phyloP scores from a whole-genome alignment of 2,888 invertebrate genomes.

The Laothoe populi region DNA sequence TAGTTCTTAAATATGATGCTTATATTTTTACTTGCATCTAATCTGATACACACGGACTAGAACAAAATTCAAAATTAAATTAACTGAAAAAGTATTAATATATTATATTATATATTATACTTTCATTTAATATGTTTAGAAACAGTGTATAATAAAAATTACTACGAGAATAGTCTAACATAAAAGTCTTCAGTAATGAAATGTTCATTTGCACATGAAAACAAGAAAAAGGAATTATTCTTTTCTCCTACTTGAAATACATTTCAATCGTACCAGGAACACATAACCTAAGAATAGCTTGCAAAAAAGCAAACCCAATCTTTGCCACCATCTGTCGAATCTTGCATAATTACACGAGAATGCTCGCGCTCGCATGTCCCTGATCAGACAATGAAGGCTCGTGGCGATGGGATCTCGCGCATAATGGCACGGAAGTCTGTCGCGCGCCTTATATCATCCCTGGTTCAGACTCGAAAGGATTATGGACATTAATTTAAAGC shows the following conservation, averaged over 20 bases:
- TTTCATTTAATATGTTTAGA: no score
- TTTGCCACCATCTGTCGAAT: conserved; percentile 13
- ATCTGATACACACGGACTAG: no score
- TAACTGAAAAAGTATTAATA: no score
- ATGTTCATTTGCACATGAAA: no score
- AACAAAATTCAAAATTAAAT: no score
- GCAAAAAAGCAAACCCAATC: conserved; percentile 6
- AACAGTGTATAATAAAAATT: no score
- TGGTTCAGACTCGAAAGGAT: conserved; percentile 20
- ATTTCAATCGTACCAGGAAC: neutral
- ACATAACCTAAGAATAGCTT: neutral
- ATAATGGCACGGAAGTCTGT: conserved; percentile 74
- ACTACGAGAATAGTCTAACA: no score
- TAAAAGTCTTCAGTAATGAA: no score
- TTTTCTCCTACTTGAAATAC: neutral
- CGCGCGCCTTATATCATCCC: conserved; percentile 57
- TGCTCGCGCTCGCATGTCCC: conserved; percentile 21
- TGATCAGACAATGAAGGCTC: conserved; percentile 37
- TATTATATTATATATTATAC: no score
- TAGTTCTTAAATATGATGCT: no score
- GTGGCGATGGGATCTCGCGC: conserved; percentile 39
- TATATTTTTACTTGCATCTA: no score
- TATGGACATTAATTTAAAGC: neutral
- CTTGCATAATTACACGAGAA: conserved; percentile 33
- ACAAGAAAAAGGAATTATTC: no score